Base-by-base conservation (phyloP, 2,888 invertebrate genomes). In the Habroteleia sp. region DNA sequence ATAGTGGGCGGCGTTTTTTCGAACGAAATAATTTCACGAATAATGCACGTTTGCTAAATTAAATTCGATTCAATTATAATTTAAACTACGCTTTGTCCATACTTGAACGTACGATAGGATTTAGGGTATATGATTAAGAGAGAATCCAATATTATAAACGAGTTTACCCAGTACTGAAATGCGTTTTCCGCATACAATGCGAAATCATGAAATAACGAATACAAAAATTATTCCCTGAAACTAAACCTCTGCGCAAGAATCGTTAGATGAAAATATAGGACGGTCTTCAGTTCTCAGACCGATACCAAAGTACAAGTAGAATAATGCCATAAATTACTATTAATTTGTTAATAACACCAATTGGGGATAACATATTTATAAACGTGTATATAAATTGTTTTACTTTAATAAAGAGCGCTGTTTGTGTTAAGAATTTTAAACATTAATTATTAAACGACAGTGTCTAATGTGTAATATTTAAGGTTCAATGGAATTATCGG, bases 271-370 rank as follows among this genome's bases (percentile, higher is more conserved):
- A 73, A 74, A 63, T 50, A 20, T 77, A 73, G 46, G 74, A 76
- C 25, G 68, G 74, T 76, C 66, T 62, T 54, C 42, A 66, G 58
- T 74, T 74, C 46, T 73, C 42, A 54, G 77, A 78, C 78, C 79
- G 71, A 77, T 78, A 79, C 77, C 79, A 80, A 81, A 81, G 81
- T 81, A 81, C 81, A 81, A 81, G 78, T 80, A 81, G 79, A 77
- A 35, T 79, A 77, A 80, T 79, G 77, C 77, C 79, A 78, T 73
- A 81, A 77, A 73, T 77, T 79, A 79, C 72, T 73, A 74, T 72
- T 74, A 73, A 72, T 76, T 77, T 78, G 75, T 76, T 73, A 69
- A 72, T 72, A 72, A 77, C 74, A 76, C 69, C 73, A 76, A 73
- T 62, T 77, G 78, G n/a, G n/a, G n/a, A n/a, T 77, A 77, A 79